Base-by-base conservation (phyloP, 2,888 invertebrate species). In the Morpho achilles region DNA sequence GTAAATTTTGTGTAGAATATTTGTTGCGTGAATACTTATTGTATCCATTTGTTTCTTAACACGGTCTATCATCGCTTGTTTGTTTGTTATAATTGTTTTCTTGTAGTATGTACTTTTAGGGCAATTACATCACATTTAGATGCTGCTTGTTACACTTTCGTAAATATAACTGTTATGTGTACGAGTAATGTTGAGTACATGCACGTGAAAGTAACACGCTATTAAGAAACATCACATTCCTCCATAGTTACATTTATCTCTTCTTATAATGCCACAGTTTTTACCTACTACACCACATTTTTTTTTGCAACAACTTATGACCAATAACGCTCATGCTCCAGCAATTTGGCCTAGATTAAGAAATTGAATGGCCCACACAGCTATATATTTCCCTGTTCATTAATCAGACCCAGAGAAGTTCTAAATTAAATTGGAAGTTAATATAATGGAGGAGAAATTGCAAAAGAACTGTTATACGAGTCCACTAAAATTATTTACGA, bases 131-230 rank as follows among this genome's bases (percentile, higher is more conserved):
- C 58, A 66, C 50, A 59, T 60, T 66, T 47, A 60, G 62, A 61
- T 64, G 64, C 66, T 62, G 63, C 53, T 68, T 69, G 59, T 68
- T 68, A 61, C 67, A 69, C 68, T 69, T 71, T 74, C 71, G 60
- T 50, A 69, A 69, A 62, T 52, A n/a, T 45, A n/a, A 45, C 45
- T 9, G n/a, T 45, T 45, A 69, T 67, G 68, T 69, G 71, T 70
- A 75, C 71, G 71, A 71, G 69, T 69, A 66, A 70, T 67, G 69
- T 74, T 74, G 71, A 70, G 67, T 69, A 72, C 52, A 71, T 67
- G 73, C 61, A 69, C 67, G 74, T 75, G 72, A 75, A 74, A 76
- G 71, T 74, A 68, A 67, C 70, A 69, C 60, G 69, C 69, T 72
- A 69, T 72, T 72, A 66, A 69, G 70, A 71, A 68, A 72, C 69